Percentiles rank a stretch among this genome's conserved stretches.
Conservation (phyloP, 2,888 invertebrate species). For the Ommatoiulus sabulosus region DNA sequence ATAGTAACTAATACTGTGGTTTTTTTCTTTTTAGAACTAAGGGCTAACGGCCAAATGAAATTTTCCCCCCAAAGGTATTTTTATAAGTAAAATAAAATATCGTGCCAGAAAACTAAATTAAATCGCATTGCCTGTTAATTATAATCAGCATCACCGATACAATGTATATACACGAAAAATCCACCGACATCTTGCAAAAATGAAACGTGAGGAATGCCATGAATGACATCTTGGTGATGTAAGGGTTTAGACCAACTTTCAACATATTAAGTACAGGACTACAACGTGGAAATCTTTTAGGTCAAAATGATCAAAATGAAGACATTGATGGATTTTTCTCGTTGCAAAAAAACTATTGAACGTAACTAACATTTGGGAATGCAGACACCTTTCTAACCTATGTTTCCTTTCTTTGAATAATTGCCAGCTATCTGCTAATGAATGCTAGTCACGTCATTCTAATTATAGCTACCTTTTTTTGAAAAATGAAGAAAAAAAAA, state of each 20-base stretch:
- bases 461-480: background rate
- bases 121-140: constrained; percentile 28
- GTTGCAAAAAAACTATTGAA: constrained; percentile 24
- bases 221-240: background rate
- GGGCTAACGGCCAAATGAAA: background rate
- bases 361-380: constrained; percentile 32
- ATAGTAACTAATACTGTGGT: constrained; percentile 28
- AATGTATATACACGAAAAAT: constrained; percentile 39
- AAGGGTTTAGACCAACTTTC: background rate
- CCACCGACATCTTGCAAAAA: background rate
- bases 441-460: background rate
- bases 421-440: constrained; percentile 16
- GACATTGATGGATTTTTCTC: constrained; percentile 14
- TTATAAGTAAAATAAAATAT: constrained; percentile 30
- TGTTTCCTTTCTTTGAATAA: background rate
- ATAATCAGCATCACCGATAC: constrained; percentile 2
- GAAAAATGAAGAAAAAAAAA: background rate
- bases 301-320: background rate
- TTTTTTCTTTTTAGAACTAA: constrained; percentile 15
- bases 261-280: background rate
- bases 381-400: constrained; percentile 28
- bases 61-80: background rate
- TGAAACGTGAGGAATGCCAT: background rate
- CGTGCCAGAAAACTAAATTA: constrained; percentile 5
- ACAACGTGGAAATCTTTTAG: background rate